Evolutionary conservation across 2,888 invertebrate genomes (phyloP), one percentile per base, ranked within the genome.

Genomic region (Zhuqinia jingwanae): DNA sequence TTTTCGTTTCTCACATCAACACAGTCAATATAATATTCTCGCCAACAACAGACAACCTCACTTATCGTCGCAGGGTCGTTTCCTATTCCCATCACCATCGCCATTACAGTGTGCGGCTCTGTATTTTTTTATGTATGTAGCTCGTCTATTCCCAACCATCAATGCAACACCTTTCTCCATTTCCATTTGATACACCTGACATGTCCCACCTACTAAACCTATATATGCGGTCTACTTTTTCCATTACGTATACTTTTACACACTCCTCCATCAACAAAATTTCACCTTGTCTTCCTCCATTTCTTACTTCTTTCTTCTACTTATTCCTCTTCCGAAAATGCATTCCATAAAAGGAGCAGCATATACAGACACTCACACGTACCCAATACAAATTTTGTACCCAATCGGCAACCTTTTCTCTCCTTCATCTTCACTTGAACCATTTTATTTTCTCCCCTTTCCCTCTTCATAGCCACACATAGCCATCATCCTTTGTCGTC

Each of bases 171-270:
- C 90, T 90, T 88, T 81, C 70, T 78, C 88, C 88, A 87, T 89
- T 90, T 87, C 90, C 90, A 90, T 90, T 90, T 89, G 88, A 88
- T 88, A 90, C 90, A 90, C 90, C 90, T 90, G 90, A 89, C 90
- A 90, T 89, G 88, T 85, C 86, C 85, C 85, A 85, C 84, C 88
- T 87, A 65, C 75, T 80, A 79, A 60, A 58, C 60, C 30, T 68
- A 6, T 79, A n/a, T n/a, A n/a, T 50, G 68, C 20, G 78, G 80
- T 80, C 36, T 76, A 22, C 42, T 36, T 50, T 50, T 2, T n/a
- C 3, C 8, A 65, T 30, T 65, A 42, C 15, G 8, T 36, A 36
- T 60, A n/a, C 60, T 60, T 53, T 3, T 17, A 17, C n/a, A n/a
- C n/a, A n/a, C n/a, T n/a, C 17, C n/a, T 70, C 68, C 68, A 70